Conservation (phyloP, 2,113 vertebrate genomes). For the Synodontis membranacea region DNA sequence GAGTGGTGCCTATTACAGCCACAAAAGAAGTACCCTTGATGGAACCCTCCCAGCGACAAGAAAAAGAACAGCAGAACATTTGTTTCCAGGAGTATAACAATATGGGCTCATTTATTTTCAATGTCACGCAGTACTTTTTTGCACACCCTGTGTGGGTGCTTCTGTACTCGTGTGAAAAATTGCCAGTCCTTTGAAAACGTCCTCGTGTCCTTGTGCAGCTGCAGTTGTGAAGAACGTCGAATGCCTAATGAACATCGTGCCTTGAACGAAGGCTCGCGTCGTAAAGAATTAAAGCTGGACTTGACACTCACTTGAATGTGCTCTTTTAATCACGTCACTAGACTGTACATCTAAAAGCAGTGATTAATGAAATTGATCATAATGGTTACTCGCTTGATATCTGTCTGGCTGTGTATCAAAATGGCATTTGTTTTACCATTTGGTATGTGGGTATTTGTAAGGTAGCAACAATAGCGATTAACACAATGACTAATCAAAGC, state of each 20-base stretch:
- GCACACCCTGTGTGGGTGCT: not conserved
- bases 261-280: not conserved
- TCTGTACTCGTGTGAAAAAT: conserved; percentile 20
- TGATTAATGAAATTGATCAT: not conserved
- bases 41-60: not conserved
- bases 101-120: not conserved
- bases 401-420: not conserved
- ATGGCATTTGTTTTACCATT: not conserved
- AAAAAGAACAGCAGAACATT: not conserved
- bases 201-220: not conserved
- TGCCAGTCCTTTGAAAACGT: not conserved
- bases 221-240: not conserved
- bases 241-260: not conserved
- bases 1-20: not conserved
- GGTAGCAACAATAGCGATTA: too few species aligned
- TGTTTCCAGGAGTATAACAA: not conserved
- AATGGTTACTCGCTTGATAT: not conserved
- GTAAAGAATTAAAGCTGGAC: not conserved
- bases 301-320: not conserved
- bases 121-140: not conserved
- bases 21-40: not conserved
- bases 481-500: not conserved
- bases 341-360: not conserved
- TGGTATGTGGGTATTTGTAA: not conserved
- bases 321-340: conserved; percentile 21